Percentiles rank a stretch among this genome's conserved stretches.
Evolutionary conservation across 2,113 vertebrate species (phyloP).

Genomic region (Acanthochromis polyacanthus): DNA sequence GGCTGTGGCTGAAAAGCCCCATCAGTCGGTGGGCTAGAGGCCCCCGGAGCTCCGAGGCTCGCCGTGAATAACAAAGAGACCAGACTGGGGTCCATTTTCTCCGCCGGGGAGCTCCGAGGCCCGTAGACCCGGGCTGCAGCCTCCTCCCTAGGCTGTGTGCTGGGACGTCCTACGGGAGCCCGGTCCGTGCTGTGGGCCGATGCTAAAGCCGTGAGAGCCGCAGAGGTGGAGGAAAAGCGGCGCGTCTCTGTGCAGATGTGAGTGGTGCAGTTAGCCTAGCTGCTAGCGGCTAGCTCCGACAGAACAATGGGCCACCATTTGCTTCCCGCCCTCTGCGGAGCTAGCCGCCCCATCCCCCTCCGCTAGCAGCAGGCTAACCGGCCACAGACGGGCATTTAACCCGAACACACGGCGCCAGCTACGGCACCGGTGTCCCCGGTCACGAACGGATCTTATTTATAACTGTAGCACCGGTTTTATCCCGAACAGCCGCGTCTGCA

Average conservation of each 20-base stretch:
- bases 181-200: not conserved
- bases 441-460: rapidly evolving
- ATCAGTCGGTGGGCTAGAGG: not conserved
- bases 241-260: not conserved
- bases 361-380: slow-evolving; percentile 10
- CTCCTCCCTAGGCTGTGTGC: rapidly evolving
- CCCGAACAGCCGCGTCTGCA: not conserved
- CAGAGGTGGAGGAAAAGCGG: not conserved
- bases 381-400: not conserved
- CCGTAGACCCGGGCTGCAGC: not conserved
- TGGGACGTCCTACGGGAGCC: not conserved
- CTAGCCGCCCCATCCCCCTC: slow-evolving; percentile 63
- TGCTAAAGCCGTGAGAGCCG: not conserved
- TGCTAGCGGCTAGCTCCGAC: slow-evolving; percentile 63
- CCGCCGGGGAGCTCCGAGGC: not conserved
- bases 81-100: slow-evolving; percentile 63
- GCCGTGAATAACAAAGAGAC: slow-evolving; percentile 66
- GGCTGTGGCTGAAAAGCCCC: no score
- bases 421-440: rapidly evolving
- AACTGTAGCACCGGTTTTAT: not conserved
- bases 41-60: not conserved
- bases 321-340: slow-evolving; percentile 83
- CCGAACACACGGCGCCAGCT: not conserved
- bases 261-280: slow-evolving; percentile 67
- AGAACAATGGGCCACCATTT: slow-evolving; percentile 85